Evolutionary conservation across 2,888 invertebrate genomes (phyloP).

Genomic region (Ormyrus nitidulus): DNA sequence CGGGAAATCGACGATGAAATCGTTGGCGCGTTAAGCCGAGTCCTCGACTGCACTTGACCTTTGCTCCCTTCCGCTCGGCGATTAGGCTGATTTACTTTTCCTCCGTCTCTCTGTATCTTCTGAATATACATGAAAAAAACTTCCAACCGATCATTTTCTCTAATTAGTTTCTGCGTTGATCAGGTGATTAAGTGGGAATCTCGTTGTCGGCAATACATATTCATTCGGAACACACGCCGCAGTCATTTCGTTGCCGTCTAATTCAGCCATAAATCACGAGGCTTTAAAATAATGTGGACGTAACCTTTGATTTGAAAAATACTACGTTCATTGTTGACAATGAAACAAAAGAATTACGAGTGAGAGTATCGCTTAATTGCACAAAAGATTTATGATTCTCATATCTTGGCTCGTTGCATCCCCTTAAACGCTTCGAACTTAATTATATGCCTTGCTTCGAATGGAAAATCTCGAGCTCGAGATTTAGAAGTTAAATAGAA

Average conservation of each 20-base stretch:
- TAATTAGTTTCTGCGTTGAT: constrained; percentile 39
- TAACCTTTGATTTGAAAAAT: neutral
- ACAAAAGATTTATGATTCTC: neutral
- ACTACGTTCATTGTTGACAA: neutral
- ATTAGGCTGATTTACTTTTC: constrained; percentile 30
- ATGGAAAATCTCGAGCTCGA: too few species aligned
- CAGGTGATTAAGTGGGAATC: constrained; percentile 1
- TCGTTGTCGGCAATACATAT: neutral
- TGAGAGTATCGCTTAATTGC: constrained; percentile 16
- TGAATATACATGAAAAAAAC: constrained; percentile 28
- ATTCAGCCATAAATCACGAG: too few species aligned
- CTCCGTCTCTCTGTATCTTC: neutral
- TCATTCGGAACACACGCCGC: neutral
- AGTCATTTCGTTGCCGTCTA: too few species aligned
- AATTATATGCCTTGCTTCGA: too few species aligned
- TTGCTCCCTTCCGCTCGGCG: too few species aligned
- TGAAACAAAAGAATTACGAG: constrained; percentile 29
- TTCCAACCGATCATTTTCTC: constrained; percentile 29
- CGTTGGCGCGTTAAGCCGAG: too few species aligned
- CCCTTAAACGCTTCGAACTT: too few species aligned
- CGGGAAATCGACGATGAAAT: too few species aligned
- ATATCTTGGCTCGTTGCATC: neutral
- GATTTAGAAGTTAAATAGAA: too few species aligned
- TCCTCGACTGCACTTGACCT: too few species aligned
- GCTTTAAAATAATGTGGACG: neutral